These are phyloP conservation scores for Dermolepida albohirtum DNA, from an alignment of 2,888 invertebrate species.

Conservation along the genomic window DNA sequence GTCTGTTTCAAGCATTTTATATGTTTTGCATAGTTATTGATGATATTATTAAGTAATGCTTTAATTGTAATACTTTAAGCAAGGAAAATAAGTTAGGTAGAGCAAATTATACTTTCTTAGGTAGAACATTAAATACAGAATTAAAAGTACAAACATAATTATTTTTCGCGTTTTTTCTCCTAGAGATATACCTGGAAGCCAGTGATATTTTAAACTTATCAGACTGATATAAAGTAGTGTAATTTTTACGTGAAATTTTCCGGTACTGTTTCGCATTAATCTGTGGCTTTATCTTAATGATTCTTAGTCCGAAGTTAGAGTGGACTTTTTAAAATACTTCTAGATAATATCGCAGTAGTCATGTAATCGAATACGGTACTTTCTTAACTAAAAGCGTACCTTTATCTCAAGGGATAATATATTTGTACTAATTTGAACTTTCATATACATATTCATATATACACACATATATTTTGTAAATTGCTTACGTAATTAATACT, in stretches of 20 bases:
- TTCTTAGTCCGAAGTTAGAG: slow-evolving; percentile 65
- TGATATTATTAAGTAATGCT: no score
- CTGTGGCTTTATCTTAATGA: slow-evolving; percentile 66
- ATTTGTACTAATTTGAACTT: no score
- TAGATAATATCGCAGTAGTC: slow-evolving; percentile 24
- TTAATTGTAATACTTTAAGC: no score
- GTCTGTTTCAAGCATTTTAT: no score
- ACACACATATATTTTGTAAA: no score
- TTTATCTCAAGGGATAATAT: not conserved
- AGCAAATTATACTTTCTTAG: not conserved
- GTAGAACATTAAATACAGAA: slow-evolving; percentile 31
- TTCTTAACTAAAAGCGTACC: not conserved
- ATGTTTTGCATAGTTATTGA: no score
- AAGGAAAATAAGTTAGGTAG: no score
- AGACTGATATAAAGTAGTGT: slow-evolving; percentile 65
- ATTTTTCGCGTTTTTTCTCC: slow-evolving; percentile 60
- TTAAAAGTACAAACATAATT: slow-evolving; percentile 56
- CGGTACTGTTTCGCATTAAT: slow-evolving; percentile 66
- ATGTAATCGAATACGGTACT: slow-evolving; percentile 19
- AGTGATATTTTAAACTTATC: slow-evolving; percentile 65
- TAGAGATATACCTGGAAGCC: slow-evolving; percentile 60
- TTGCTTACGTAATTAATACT: no score
- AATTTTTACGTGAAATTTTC: slow-evolving; percentile 67
- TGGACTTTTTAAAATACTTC: slow-evolving; percentile 60
- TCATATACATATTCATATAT: no score